Percentiles rank a stretch among this genome's conserved stretches.
These are phyloP conservation scores for Porites lobata DNA, from an alignment of 92 coral and sea anemone species.

Conservation along the genomic window DNA sequence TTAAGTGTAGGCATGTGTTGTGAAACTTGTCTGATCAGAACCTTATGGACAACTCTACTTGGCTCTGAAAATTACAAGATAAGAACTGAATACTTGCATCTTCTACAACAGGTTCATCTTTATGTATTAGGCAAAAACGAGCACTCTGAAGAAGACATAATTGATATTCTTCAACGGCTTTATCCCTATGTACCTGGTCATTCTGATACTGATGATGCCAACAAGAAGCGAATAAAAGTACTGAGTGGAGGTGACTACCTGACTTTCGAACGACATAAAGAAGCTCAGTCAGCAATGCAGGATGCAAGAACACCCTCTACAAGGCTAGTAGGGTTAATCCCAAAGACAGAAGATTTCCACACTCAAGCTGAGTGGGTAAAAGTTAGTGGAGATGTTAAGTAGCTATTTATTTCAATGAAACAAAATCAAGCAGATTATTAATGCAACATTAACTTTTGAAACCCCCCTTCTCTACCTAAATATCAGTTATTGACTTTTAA, in stretches of 20 bases:
- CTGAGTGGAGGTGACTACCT: constrained; percentile 73
- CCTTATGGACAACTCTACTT: too few species aligned
- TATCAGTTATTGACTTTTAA: too few species aligned
- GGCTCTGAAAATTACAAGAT: too few species aligned
- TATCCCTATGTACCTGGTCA: constrained; percentile 61
- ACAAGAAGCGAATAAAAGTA: constrained; percentile 32
- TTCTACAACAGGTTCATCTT: constrained; percentile 51
- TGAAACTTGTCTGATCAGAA: too few species aligned
- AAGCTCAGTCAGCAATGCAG: constrained; percentile 71
- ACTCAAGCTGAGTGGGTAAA: constrained; percentile 61
- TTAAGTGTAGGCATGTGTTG: too few species aligned
- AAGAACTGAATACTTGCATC: too few species aligned
- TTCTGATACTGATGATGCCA: constrained; percentile 4
- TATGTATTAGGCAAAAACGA: constrained; percentile 64
- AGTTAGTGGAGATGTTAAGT: constrained; percentile 8
- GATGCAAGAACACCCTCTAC: constrained; percentile 73
- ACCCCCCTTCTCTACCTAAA: too few species aligned
- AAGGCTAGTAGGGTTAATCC: constrained; percentile 58
- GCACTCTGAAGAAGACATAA: constrained; percentile 63
- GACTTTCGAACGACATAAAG: constrained; percentile 71
- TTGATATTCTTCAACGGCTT: constrained; percentile 33
- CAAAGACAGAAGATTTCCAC: constrained; percentile 69
- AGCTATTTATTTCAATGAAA: too few species aligned
- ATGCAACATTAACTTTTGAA: too few species aligned
- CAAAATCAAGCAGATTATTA: too few species aligned